Base-by-base conservation (phyloP, 2,113 vertebrate genomes). In the Pyxicephalus adspersus region DNA sequence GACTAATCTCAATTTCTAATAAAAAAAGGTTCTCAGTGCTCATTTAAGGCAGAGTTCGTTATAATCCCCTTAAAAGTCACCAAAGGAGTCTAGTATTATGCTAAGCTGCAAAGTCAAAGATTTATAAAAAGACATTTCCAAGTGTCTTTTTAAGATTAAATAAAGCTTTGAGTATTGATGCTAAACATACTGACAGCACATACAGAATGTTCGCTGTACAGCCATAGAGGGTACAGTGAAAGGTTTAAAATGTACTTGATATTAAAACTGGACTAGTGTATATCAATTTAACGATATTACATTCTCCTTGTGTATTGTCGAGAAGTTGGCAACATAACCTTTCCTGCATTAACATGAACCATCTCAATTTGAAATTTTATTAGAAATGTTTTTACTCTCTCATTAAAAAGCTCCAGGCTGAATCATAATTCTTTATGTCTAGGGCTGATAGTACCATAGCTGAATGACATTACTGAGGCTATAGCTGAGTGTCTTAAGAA, bases 371-470 rank as follows among this genome's bases (percentile, higher is more conserved):
- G 29, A 68, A 60, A 68, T 79, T 58, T 68, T 79, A 68, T 79
- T 68, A n/a, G 65, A 79, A 68, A 68, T 79, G 64, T 79, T 79
- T 79, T 79, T 68, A 79, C 77, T 60, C 68, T 57, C 77, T 67
- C 54, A 79, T 79, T 79, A 79, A 79, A 65, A 65, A 22, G 61
- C 61, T 65, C n/a, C 61, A 11, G 26, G 61, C 60, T 18, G 61
- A 45, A 65, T 18, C 38, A 77, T 77, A 64, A 64, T 76, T 76
- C 74, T 64, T 64, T 25, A 26, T 74, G 71, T 74, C 71, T 74
- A 7, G 6, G 55, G 55, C 55, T 60, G 71, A 23, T 74, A 74
- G 54, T 22, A 23, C 5, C 55, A 58, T 54, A 31, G 23, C 54
- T 34, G 20, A 20, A 74, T 74, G 71, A 60, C 29, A 74, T 73